These are phyloP conservation scores for Hirundo rustica DNA, from an alignment of 2,797 vertebrate species.

Conservation along the genomic window DNA sequence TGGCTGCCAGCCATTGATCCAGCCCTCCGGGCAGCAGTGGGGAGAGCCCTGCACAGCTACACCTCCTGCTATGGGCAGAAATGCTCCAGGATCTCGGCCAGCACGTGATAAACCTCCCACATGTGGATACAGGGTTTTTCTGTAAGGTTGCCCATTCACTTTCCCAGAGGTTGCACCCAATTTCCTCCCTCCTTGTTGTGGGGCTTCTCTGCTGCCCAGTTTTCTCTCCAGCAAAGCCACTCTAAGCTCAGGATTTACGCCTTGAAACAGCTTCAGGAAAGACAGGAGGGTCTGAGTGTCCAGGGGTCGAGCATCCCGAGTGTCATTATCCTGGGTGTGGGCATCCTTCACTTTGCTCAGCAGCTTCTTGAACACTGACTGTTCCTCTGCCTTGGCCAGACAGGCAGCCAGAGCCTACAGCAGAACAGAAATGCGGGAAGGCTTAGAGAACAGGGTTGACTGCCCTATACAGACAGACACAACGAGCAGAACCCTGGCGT, in stretches of 20 bases:
- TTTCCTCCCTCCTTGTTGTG: slow-evolving; percentile 44
- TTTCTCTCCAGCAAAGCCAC: background rate
- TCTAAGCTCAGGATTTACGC: slow-evolving; percentile 43
- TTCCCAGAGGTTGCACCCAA: background rate
- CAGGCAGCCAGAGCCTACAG: slow-evolving; percentile 67
- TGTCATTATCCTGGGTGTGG: background rate
- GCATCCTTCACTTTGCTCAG: slow-evolving; percentile 62
- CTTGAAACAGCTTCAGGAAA: slow-evolving; percentile 68
- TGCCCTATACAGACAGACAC: background rate
- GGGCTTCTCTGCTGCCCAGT: background rate
- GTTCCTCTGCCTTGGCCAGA: slow-evolving; percentile 60
- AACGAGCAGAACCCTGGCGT: background rate
- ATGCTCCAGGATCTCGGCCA: background rate
- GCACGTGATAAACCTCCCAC: background rate
- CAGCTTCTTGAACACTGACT: slow-evolving; percentile 62
- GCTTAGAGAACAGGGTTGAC: background rate
- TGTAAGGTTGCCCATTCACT: background rate
- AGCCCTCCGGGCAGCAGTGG: slow-evolving; percentile 7
- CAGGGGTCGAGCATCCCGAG: slow-evolving; percentile 13
- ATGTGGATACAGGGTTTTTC: background rate
- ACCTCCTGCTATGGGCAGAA: background rate
- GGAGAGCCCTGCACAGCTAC: background rate
- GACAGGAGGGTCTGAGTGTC: slow-evolving; percentile 52
- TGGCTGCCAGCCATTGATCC: background rate
- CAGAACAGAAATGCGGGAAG: background rate